Percentiles rank a stretch among this genome's conserved stretches.
Conservation (phyloP, 2,888 invertebrate species). For the Ischnus inquisitorius region DNA sequence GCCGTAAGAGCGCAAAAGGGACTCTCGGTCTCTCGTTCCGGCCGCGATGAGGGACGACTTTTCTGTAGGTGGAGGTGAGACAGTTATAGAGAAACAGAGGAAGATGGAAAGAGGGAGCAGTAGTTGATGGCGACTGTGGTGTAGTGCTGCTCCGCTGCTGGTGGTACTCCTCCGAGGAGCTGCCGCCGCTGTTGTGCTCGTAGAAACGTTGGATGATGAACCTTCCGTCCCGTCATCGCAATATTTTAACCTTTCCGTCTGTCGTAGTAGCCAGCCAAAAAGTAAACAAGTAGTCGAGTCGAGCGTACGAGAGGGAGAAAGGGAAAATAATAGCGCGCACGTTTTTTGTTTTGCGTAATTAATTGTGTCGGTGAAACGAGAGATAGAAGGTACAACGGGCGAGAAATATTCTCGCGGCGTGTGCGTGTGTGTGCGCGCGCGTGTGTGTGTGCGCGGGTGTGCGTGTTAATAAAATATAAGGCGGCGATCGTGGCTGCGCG, state of each 20-base stretch:
- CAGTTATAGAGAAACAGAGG: conserved; percentile 31
- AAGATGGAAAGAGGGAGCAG: conserved; percentile 34
- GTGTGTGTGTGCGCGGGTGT: conserved; percentile 15
- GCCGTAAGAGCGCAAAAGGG: conserved; percentile 70
- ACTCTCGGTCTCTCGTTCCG: conserved; percentile 68
- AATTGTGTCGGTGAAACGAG: conserved; percentile 3
- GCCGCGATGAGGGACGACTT: conserved; percentile 54
- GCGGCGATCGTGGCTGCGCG: conserved; percentile 58
- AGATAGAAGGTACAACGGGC: not conserved
- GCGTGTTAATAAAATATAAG: conserved; percentile 55
- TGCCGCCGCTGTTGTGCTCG: conserved; percentile 37
- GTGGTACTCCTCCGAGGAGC: conserved; percentile 50
- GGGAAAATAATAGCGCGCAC: not conserved
- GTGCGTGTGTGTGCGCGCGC: conserved; percentile 34
- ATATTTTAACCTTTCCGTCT: not conserved
- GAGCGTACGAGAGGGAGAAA: not conserved
- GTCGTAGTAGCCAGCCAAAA: not conserved
- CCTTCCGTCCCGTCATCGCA: conserved; percentile 25
- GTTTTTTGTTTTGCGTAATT: conserved; percentile 9
- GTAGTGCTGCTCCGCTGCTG: conserved; percentile 54
- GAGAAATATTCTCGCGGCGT: conserved; percentile 8
- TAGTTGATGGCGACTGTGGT: conserved; percentile 63
- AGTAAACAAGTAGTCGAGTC: not conserved
- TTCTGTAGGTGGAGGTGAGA: conserved; percentile 35
- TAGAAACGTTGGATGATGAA: conserved; percentile 37